Percentiles rank a stretch among this genome's conserved stretches.
Conservation (phyloP, 2,797 vertebrate species). For the Bradypodion ventrale region DNA sequence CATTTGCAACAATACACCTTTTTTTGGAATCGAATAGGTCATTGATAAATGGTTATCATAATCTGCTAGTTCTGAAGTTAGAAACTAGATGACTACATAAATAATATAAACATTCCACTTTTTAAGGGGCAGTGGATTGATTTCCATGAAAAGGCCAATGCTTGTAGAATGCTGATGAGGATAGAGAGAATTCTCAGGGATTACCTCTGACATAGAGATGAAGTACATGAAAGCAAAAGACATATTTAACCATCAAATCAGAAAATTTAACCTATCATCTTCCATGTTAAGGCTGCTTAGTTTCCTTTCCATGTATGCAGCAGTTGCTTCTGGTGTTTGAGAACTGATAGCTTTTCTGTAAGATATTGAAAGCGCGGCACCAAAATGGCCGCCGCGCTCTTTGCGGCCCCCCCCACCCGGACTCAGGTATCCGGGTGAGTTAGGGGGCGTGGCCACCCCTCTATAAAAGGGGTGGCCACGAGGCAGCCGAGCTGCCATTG, state of each 20-base stretch:
- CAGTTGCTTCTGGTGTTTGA: background rate
- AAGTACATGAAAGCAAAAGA: background rate
- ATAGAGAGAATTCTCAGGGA: no score
- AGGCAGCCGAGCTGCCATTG: no score
- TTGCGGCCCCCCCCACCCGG: no score
- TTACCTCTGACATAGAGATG: background rate
- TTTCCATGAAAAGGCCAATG: background rate
- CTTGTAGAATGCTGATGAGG: background rate
- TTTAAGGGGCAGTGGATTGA: background rate
- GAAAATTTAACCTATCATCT: background rate
- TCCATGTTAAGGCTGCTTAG: background rate
- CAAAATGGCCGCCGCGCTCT: no score
- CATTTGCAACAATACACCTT: background rate
- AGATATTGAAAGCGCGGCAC: no score
- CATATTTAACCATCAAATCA: background rate
- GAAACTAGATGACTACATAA: background rate
- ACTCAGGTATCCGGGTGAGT: no score
- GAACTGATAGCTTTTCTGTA: background rate
- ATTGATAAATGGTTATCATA: background rate
- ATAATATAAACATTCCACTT: background rate
- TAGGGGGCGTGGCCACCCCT: no score
- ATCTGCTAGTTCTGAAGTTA: background rate
- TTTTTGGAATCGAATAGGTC: background rate
- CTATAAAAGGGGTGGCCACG: no score
- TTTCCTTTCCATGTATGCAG: background rate